These are phyloP conservation scores for Platyscapa corneri DNA, from an alignment of 1,140 invertebrate species.

Conservation along the genomic window DNA sequence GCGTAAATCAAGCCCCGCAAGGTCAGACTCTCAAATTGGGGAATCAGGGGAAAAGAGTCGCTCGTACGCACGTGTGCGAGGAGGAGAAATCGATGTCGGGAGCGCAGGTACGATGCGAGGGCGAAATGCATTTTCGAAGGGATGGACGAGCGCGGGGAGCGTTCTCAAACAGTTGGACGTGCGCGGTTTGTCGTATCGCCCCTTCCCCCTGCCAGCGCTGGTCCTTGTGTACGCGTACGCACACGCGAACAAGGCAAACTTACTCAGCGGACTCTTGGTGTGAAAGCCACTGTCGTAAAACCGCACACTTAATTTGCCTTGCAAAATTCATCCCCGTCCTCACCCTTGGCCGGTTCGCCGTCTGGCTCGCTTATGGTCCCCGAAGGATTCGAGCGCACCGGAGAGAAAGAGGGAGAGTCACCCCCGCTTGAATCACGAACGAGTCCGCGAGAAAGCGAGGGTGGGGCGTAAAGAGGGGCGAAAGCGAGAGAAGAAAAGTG, in stretches of 20 bases:
- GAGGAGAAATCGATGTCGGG: not conserved
- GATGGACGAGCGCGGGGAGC: too few species aligned
- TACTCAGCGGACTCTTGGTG: slow-evolving; percentile 61
- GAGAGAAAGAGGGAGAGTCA: slow-evolving; percentile 15
- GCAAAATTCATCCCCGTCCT: slow-evolving; percentile 71
- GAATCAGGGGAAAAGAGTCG: not conserved
- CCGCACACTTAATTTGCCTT: slow-evolving; percentile 75
- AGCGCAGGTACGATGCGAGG: not conserved
- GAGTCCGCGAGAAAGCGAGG: slow-evolving; percentile 2
- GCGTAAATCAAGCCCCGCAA: not conserved
- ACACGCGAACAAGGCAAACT: slow-evolving; percentile 23
- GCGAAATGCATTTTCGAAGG: too few species aligned
- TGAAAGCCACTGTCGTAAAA: slow-evolving; percentile 73
- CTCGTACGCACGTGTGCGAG: too few species aligned
- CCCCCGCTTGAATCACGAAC: slow-evolving; percentile 48
- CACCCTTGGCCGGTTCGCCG: slow-evolving; percentile 49
- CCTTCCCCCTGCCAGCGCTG: not conserved
- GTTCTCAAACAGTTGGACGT: too few species aligned
- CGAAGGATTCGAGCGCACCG: slow-evolving; percentile 32
- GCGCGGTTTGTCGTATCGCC: not conserved
- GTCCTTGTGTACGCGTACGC: not conserved
- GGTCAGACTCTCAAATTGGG: not conserved
- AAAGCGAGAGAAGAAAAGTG: slow-evolving; percentile 68
- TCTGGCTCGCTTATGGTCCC: slow-evolving; percentile 27
- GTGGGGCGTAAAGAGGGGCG: too few species aligned